Evolutionary conservation across 2,113 vertebrate genomes (phyloP), one percentile per base, ranked within the genome.

Genomic region (Gorsachius goisagi): DNA sequence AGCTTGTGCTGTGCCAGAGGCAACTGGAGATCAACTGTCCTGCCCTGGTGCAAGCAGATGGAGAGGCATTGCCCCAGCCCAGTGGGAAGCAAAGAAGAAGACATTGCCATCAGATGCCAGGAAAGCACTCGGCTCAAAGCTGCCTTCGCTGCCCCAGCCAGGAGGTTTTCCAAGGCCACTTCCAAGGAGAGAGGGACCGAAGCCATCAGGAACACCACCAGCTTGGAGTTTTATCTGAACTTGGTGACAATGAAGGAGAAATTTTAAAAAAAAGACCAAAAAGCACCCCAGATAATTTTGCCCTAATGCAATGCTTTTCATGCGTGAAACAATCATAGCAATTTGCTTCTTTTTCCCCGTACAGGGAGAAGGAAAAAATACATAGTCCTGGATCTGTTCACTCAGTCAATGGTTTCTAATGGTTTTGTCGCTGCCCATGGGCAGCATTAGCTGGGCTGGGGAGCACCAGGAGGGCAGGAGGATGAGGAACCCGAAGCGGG

Each of bases 41-140:
- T 28, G 1, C 17, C 47, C 26, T 22, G 47, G 44, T 49, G 39
- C 1, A 2, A 56, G 47, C 1, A 6, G 63, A 44, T 15, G 30
- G 53, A 85, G 50, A 85, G 20, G 53, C 44, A 28, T 41, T 67
- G 28, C 21, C 63, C 35, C 63, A 80, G 76, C 26, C 28, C 2
- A 5, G 35, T 30, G n/a, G 80, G 69, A 76, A 73, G 39, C 2
- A 6, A 88, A 83, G 47, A 28, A 88, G 64, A 68, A 67, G 67
- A 32, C 17, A 19, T 1, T 5, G 4, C 49, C 2, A 1, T 21
- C 6, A 4, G 30, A 33, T 44, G 28, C 12, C 5, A 4, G 79
- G 15, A 45, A 55, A 76, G 39, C 1, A 2, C 78, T 0, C 0
- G 67, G 15, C 39, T 80, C 64, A 69, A 66, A 85, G 59, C 10